Evolutionary conservation across 2,888 invertebrate genomes (phyloP), one percentile per base, ranked within the genome.

Genomic region (Eretmocerus hayati): DNA sequence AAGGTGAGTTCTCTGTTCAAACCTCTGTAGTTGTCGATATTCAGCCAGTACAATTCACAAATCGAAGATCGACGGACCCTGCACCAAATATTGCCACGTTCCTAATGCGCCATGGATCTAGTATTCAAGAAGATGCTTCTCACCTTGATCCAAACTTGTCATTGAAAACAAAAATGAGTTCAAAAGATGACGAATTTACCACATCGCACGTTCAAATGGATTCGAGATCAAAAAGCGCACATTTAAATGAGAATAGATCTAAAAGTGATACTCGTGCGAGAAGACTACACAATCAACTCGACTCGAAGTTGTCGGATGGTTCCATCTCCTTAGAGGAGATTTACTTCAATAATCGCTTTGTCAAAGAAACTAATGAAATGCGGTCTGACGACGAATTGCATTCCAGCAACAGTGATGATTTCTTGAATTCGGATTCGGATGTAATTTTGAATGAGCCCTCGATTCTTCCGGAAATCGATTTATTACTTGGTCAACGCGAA

Each of bases 21-120:
- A 42, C 37, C 16, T 56, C 36, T 46, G 55, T 35, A 50, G 53
- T 41, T 8, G 43, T 59, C 37, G 57, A 59, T 15, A 60, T 61
- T 36, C 52, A 55, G 13, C 59, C 59, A 2, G 11, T 33, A 22
- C 35, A 37, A 35, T 5, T 8, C 19, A 16, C 18, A 5, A 8
- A 4, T 2, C 11, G 2, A n/a, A 18, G 5, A 9, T n/a, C 8
- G n/a, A 8, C 22, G 9, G 22, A 26, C 2, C 32, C 22, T 21
- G 11, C 31, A 19, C 16, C 46, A 33, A 57, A 59, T 41, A 31
- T 48, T 26, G 56, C 50, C 13, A 58, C 46, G 5, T 59, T 52
- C 32, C 52, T 59, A 16, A 55, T 57, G 19, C 49, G 36, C 16
- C 56, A 60, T 45, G 56, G 55, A 5, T 47, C 49, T 22, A 30